These are phyloP conservation scores for Pentalonia nigronervosa DNA, from an alignment of 1,140 invertebrate species.

Conservation along the genomic window DNA sequence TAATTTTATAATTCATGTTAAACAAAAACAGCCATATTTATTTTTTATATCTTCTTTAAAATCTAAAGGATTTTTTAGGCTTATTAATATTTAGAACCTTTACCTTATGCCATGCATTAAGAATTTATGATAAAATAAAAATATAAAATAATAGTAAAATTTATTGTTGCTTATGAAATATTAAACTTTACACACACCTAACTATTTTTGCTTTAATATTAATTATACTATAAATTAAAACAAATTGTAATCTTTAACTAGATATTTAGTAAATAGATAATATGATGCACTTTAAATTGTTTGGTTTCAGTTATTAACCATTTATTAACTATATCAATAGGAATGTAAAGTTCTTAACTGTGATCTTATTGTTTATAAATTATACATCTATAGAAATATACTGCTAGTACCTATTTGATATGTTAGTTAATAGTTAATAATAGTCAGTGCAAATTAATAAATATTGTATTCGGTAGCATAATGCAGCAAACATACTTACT, in stretches of 20 bases:
- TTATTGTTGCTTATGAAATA: neutral
- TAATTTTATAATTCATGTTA: neutral
- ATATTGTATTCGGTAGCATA: neutral
- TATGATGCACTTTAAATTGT: neutral
- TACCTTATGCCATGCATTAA: neutral
- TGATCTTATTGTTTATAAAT: neutral
- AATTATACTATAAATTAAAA: neutral
- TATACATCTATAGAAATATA: neutral
- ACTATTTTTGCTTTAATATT: neutral
- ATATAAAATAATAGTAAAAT: neutral
- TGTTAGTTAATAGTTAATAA: no score
- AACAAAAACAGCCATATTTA: neutral
- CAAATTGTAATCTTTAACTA: neutral
- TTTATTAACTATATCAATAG: neutral
- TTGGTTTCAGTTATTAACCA: neutral
- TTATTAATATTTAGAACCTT: neutral
- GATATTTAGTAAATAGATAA: neutral
- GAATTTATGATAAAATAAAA: neutral
- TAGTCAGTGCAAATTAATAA: neutral
- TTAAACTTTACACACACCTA: neutral
- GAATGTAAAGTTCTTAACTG: neutral
- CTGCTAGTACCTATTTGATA: neutral
- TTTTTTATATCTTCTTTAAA: neutral
- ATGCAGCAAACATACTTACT: neutral
- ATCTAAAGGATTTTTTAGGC: neutral